phyloP scores from a whole-genome alignment of 2,113 vertebrate genomes.

The Mormoops blainvillei region DNA sequence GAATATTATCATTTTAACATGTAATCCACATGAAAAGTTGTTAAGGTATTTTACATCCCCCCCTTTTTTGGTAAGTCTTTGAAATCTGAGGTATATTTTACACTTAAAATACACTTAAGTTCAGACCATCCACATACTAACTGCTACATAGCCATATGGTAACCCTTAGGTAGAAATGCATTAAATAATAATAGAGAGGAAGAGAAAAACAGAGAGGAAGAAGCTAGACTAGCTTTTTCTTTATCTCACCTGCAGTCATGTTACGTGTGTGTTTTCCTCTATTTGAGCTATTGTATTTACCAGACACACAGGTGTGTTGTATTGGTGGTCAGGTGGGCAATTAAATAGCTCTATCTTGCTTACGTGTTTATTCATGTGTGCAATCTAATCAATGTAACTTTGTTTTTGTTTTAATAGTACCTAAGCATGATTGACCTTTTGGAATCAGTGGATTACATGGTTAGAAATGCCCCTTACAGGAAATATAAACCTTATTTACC shows the following conservation, averaged over 20 bases:
- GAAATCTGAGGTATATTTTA: not conserved
- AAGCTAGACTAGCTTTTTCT: not conserved
- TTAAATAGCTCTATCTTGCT: not conserved
- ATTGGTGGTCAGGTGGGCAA: not conserved
- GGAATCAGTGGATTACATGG: constrained; percentile 95
- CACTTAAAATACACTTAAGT: not conserved
- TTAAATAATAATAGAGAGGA: too few relatives aligned
- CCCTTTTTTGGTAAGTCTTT: not conserved
- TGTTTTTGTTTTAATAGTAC: constrained; percentile 83
- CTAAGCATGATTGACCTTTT: constrained; percentile 92
- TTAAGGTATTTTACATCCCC: not conserved
- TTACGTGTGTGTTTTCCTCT: not conserved
- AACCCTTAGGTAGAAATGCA: not conserved
- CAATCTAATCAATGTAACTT: not conserved
- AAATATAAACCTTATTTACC: constrained; percentile 87
- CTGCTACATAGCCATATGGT: not conserved
- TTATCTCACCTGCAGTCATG: not conserved
- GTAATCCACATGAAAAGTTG: not conserved
- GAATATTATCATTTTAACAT: not conserved
- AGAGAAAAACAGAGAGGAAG: not conserved
- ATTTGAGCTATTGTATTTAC: not conserved
- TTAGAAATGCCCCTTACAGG: constrained; percentile 92
- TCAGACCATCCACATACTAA: not conserved
- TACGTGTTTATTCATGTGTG: not conserved
- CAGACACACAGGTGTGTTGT: not conserved